Evolutionary conservation across 2,113 vertebrate genomes (phyloP).

Genomic region (Rhegmatorhina hoffmannsi): DNA sequence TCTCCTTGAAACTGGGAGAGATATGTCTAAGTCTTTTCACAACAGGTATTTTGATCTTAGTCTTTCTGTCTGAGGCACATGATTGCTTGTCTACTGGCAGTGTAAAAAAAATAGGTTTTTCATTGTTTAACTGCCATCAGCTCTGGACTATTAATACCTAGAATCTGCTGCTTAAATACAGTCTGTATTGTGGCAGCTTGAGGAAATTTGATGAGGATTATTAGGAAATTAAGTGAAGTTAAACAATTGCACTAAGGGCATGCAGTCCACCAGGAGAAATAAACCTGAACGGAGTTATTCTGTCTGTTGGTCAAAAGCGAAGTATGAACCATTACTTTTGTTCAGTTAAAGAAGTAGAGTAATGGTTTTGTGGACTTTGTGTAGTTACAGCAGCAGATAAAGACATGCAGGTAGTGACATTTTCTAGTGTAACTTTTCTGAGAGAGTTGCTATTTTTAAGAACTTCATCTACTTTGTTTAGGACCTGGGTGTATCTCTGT

Average conservation of each 20-base stretch:
- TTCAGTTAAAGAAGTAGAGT: not conserved
- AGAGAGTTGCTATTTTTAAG: not conserved
- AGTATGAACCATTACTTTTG: not conserved
- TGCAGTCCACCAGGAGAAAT: not conserved
- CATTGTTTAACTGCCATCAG: not conserved
- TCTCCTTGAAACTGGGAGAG: not conserved
- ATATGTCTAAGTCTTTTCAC: not conserved
- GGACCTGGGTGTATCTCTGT: not conserved
- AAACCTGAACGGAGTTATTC: not conserved
- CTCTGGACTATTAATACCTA: not conserved
- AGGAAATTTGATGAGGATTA: conserved; percentile 26
- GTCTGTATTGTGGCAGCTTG: not conserved
- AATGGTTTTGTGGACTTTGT: not conserved
- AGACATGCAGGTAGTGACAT: not conserved
- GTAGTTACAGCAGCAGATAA: not conserved
- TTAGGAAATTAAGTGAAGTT: conserved; percentile 29
- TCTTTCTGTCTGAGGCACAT: not conserved
- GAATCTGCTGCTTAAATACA: conserved; percentile 1
- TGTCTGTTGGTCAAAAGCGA: not conserved
- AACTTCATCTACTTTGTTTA: not conserved
- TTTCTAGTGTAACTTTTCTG: not conserved
- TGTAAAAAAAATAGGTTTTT: not conserved
- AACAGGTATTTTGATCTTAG: not conserved
- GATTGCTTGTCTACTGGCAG: not conserved
- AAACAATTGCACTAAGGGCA: not conserved